Conservation (phyloP, 2,888 invertebrate genomes). For the Drosophila eohydei region DNA sequence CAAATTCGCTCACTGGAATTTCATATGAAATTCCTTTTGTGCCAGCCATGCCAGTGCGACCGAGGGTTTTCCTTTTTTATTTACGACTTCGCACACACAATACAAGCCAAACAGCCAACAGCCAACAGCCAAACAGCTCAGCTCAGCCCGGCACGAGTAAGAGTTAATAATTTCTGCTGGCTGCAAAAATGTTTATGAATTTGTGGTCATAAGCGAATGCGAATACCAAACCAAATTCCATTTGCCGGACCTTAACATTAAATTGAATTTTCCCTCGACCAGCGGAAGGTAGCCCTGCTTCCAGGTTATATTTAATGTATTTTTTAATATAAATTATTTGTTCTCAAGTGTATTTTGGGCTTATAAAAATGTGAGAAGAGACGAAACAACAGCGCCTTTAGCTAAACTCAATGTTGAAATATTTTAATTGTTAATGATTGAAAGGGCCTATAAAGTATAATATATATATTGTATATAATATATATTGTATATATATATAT, state of each 20-base stretch:
- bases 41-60: constrained; percentile 15
- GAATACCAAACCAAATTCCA: constrained; percentile 27
- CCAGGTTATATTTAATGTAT: neutral
- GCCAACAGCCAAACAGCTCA: neutral
- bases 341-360: neutral
- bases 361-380: neutral
- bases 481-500: too few relatives aligned
- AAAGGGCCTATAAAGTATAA: too few relatives aligned
- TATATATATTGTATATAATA: too few relatives aligned
- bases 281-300: too few relatives aligned
- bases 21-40: constrained; percentile 70
- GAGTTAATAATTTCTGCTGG: constrained; percentile 1
- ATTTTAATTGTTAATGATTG: neutral
- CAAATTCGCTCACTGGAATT: constrained; percentile 74
- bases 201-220: constrained; percentile 12
- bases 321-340: constrained; percentile 1
- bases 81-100: constrained; percentile 36
- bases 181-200: constrained; percentile 24
- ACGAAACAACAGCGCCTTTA: neutral
- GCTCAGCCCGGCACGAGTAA: constrained; percentile 1
- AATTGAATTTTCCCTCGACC: neutral
- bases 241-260: constrained; percentile 3
- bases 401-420: neutral
- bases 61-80: constrained; percentile 20
- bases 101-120: neutral